phyloP scores from a whole-genome alignment of 1,140 invertebrate genomes.

The Gonatopus flavifemur region DNA sequence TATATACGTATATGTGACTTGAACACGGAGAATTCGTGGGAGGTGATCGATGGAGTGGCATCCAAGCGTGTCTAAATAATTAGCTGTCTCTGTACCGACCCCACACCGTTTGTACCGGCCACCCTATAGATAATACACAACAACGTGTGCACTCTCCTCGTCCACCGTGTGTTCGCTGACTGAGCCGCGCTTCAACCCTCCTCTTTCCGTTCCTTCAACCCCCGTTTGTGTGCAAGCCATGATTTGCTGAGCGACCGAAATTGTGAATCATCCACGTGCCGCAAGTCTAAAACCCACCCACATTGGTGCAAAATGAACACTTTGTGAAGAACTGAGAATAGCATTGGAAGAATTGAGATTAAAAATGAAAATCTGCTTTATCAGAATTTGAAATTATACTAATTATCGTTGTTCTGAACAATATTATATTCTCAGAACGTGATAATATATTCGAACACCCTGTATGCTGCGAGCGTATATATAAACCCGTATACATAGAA shows the following conservation, averaged over 20 bases:
- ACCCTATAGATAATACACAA: constrained; percentile 42
- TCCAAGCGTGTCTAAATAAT: constrained; percentile 59
- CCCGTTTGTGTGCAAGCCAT: neutral
- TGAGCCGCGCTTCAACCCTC: constrained; percentile 27
- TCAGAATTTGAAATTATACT: too few species aligned
- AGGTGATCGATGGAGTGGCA: constrained; percentile 56
- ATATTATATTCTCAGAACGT: too few species aligned
- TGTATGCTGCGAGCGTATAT: too few species aligned
- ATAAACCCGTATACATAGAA: neutral
- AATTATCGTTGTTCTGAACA: too few species aligned
- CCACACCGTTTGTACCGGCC: constrained; percentile 50
- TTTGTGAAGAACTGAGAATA: too few species aligned
- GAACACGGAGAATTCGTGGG: constrained; percentile 19
- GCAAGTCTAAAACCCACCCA: too few species aligned
- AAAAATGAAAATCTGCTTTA: too few species aligned
- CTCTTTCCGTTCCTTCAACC: constrained; percentile 11
- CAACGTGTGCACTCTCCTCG: constrained; percentile 9
- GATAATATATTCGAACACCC: too few species aligned
- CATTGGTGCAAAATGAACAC: too few species aligned
- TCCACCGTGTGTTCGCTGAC: constrained; percentile 40
- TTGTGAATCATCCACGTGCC: constrained; percentile 19
- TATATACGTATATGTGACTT: too few species aligned
- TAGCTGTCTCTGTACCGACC: constrained; percentile 54
- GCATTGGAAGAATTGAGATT: too few species aligned
- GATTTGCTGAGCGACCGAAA: constrained; percentile 26